Percentiles rank a stretch among this genome's conserved stretches.
Evolutionary conservation across 2,888 invertebrate genomes (phyloP).

Genomic region (Epistrophe eligans): DNA sequence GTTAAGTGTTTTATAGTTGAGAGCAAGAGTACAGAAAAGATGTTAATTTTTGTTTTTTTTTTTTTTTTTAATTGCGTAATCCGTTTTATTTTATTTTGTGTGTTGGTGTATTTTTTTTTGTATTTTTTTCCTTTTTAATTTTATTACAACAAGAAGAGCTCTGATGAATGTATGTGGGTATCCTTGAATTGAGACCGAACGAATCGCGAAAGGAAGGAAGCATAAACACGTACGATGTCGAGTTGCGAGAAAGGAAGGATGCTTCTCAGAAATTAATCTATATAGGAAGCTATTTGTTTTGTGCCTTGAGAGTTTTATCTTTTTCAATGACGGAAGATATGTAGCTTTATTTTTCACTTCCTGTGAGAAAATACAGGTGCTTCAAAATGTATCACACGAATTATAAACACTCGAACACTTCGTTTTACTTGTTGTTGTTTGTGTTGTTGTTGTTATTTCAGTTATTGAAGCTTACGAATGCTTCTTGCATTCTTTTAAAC

Average conservation of each 20-base stretch:
- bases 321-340: constrained; percentile 14
- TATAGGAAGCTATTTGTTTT: constrained; percentile 38
- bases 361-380: not conserved
- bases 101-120: constrained; percentile 12
- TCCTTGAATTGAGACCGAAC: constrained; percentile 21
- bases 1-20: constrained; percentile 32
- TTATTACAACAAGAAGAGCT: constrained; percentile 9
- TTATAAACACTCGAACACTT: not conserved
- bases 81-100: constrained; percentile 48
- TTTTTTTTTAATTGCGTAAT: constrained; percentile 69
- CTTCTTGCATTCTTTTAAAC: not conserved
- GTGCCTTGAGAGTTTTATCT: constrained; percentile 32
- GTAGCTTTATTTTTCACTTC: constrained; percentile 25
- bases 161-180: constrained; percentile 27
- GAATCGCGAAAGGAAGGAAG: constrained; percentile 30
- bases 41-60: constrained; percentile 5
- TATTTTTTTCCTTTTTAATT: constrained; percentile 21
- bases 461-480: not conserved
- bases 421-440: not conserved
- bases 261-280: constrained; percentile 39
- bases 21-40: constrained; percentile 43
- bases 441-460: not conserved
- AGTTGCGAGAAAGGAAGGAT: constrained; percentile 31
- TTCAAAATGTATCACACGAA: not conserved
- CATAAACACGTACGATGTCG: constrained; percentile 37